These are phyloP conservation scores for Crocallis elinguaria DNA, from an alignment of 2,888 invertebrate genomes.

Conservation along the genomic window DNA sequence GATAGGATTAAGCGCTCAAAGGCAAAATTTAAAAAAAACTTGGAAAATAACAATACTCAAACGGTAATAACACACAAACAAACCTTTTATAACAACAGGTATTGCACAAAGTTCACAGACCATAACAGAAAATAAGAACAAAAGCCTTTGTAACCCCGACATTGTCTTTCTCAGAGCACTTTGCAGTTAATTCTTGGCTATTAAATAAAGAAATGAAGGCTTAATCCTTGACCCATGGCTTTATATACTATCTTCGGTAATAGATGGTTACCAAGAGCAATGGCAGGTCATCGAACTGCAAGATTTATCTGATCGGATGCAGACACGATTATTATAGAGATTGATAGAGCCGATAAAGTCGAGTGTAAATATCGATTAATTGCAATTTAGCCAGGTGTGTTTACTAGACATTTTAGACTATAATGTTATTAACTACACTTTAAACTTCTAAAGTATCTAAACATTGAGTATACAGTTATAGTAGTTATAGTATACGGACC, in stretches of 20 bases:
- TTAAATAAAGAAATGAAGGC: conserved; percentile 37
- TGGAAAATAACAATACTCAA: not conserved
- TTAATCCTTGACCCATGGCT: conserved; percentile 35
- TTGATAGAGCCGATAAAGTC: conserved; percentile 29
- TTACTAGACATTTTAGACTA: not conserved
- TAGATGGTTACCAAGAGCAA: conserved; percentile 30
- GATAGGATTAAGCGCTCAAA: too few relatives aligned
- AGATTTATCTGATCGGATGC: conserved; percentile 29
- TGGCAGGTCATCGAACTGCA: conserved; percentile 32
- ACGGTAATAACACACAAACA: conserved; percentile 17
- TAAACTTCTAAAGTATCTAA: too few relatives aligned
- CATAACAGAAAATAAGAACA: conserved; percentile 28
- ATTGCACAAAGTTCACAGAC: conserved; percentile 39
- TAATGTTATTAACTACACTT: too few relatives aligned
- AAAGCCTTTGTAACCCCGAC: conserved; percentile 14
- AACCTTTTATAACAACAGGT: conserved; percentile 64
- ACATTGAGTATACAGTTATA: too few relatives aligned
- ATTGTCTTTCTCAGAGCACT: conserved; percentile 39
- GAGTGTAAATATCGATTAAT: conserved; percentile 5
- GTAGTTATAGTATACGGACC: too few relatives aligned
- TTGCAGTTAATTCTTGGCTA: conserved; percentile 32
- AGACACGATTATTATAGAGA: conserved; percentile 31
- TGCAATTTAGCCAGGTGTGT: not conserved
- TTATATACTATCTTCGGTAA: conserved; percentile 37
- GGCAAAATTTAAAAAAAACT: too few relatives aligned